Percentiles rank a stretch among this genome's conserved stretches.
These are phyloP conservation scores for Buphagus erythrorhynchus DNA, from an alignment of 2,797 vertebrate species.

Conservation along the genomic window DNA sequence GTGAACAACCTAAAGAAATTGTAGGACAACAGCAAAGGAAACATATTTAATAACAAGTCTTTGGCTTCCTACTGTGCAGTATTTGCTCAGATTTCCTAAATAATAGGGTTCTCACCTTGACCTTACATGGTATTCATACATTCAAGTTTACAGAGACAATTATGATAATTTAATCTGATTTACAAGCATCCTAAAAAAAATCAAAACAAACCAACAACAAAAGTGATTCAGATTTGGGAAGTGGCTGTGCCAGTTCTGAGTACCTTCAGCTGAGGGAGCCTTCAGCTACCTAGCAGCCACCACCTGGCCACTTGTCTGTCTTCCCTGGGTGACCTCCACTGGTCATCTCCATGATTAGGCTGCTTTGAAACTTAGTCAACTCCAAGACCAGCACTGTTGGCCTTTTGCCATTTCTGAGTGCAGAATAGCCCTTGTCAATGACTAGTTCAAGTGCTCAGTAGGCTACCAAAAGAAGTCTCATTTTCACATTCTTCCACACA, in stretches of 20 bases:
- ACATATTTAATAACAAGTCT: neutral
- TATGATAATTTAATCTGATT: neutral
- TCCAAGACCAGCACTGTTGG: neutral
- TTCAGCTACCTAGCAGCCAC: neutral
- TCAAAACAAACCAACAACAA: neutral
- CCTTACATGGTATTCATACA: neutral
- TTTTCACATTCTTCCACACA: neutral
- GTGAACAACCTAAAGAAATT: neutral
- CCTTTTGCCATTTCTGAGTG: neutral
- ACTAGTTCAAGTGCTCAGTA: neutral
- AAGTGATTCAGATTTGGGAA: neutral
- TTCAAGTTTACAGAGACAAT: neutral
- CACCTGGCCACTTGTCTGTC: neutral
- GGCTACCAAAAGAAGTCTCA: rapidly evolving
- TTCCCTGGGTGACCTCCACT: neutral
- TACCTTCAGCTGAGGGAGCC: too few species aligned
- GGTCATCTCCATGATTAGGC: neutral
- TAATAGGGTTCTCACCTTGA: neutral
- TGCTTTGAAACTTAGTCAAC: neutral
- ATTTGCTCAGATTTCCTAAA: neutral
- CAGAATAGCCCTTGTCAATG: neutral
- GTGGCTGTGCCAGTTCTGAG: neutral
- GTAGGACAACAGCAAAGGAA: neutral
- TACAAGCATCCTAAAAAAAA: neutral
- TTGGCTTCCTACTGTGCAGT: neutral